Conservation (phyloP, 92 coral and sea anemone genomes). For the Desmophyllum pertusum region DNA sequence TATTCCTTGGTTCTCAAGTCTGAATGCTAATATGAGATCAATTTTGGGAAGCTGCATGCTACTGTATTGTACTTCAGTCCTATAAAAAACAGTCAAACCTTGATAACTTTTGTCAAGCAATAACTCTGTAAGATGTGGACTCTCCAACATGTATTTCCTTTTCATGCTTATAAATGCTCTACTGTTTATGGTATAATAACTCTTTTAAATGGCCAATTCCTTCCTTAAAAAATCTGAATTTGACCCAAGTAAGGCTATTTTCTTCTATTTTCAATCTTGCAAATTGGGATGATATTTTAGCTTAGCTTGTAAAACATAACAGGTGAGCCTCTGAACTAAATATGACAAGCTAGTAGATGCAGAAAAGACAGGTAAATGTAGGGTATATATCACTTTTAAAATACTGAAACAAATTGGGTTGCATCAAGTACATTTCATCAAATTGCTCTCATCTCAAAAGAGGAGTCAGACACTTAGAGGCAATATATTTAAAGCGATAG, state of each 20-base stretch:
- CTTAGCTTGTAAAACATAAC: neutral
- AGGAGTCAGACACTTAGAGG: no score
- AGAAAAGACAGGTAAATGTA: neutral
- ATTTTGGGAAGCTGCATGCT: neutral
- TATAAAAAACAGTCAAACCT: neutral
- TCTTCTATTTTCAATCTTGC: neutral
- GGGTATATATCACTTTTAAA: no score
- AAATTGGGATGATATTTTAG: neutral
- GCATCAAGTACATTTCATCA: neutral
- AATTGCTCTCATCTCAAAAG: neutral
- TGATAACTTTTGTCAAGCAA: neutral
- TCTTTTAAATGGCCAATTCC: neutral
- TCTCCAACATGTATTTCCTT: neutral
- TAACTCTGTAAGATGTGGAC: neutral
- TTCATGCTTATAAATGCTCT: neutral
- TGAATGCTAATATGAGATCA: no score
- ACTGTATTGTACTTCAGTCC: neutral
- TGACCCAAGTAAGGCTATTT: neutral
- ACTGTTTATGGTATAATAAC: neutral
- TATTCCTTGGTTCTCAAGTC: no score
- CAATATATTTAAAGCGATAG: neutral
- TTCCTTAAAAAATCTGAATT: neutral
- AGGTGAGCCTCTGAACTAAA: no score
- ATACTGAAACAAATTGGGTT: neutral
- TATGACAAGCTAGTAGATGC: neutral